Evolutionary conservation across 2,888 invertebrate genomes (phyloP).

Genomic region (Drosophila anceps): DNA sequence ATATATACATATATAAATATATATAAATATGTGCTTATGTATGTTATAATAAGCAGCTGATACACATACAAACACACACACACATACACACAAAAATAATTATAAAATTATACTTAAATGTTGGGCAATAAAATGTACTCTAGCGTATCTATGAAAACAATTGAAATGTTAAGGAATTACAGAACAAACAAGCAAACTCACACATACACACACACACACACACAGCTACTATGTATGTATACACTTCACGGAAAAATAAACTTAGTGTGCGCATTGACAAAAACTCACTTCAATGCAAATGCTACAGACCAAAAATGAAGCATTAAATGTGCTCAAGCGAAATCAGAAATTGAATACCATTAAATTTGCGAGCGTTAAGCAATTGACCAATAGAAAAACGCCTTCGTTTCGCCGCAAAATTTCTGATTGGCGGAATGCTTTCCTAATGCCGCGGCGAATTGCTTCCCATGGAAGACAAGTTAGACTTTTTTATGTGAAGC

Average conservation of each 20-base stretch:
- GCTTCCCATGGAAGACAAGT: slow-evolving; percentile 18
- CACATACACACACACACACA: slow-evolving; percentile 9
- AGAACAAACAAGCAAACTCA: slow-evolving; percentile 16
- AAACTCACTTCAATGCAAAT: slow-evolving; percentile 18
- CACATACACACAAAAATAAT: slow-evolving; percentile 23
- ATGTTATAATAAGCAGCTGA: slow-evolving; percentile 33
- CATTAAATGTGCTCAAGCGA: background rate
- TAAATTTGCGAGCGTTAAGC: slow-evolving; percentile 4
- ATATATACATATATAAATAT: slow-evolving; percentile 14
- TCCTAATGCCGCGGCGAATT: slow-evolving; percentile 10
- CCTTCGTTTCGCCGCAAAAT: background rate
- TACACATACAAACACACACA: slow-evolving; percentile 13
- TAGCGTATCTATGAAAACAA: slow-evolving; percentile 55
- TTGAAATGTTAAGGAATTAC: slow-evolving; percentile 54
- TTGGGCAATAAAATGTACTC: slow-evolving; percentile 75
- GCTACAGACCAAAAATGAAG: slow-evolving; percentile 7
- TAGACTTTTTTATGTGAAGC: slow-evolving; percentile 4
- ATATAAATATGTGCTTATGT: slow-evolving; percentile 34
- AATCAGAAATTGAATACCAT: background rate
- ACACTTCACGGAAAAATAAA: slow-evolving; percentile 1
- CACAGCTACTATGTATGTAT: slow-evolving; percentile 21
- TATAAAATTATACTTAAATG: slow-evolving; percentile 65
- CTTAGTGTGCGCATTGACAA: slow-evolving; percentile 2
- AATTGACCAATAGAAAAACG: slow-evolving; percentile 4
- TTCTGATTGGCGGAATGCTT: slow-evolving; percentile 8